Percentiles rank a stretch among this genome's conserved stretches.
Evolutionary conservation across 2,888 invertebrate genomes (phyloP).

Genomic region (Philonicus albiceps): DNA sequence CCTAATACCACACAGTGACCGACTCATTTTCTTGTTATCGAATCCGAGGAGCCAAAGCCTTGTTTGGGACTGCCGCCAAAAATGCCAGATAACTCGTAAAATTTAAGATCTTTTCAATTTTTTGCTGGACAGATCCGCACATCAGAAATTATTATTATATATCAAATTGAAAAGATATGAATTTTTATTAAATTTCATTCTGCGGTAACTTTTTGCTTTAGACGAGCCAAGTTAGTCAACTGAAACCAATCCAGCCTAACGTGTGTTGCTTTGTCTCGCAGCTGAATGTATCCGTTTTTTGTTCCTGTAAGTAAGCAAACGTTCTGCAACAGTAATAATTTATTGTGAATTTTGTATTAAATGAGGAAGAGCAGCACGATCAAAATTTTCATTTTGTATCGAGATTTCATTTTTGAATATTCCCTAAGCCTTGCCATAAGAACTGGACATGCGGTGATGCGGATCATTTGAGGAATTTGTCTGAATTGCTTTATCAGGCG

Average conservation of each 20-base stretch:
- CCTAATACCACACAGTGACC: slow-evolving; percentile 1
- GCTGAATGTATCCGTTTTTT: slow-evolving; percentile 3
- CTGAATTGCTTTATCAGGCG: background rate
- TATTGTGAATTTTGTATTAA: slow-evolving; percentile 30
- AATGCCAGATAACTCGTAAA: background rate
- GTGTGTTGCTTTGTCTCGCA: slow-evolving; percentile 17
- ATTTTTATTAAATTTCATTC: slow-evolving; percentile 29
- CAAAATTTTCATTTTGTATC: slow-evolving; percentile 1
- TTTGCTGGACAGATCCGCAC: background rate
- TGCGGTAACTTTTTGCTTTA: background rate
- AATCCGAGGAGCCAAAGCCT: background rate
- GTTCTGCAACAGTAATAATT: background rate
- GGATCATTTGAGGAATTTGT: slow-evolving; percentile 8
- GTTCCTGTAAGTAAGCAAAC: background rate
- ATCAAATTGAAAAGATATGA: slow-evolving; percentile 28
- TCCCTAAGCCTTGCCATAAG: background rate
- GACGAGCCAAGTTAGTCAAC: background rate
- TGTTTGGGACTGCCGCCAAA: background rate
- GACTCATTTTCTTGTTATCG: slow-evolving; percentile 21
- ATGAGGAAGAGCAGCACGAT: slow-evolving; percentile 23
- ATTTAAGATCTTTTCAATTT: background rate
- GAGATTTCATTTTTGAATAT: slow-evolving; percentile 17
- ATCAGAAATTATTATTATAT: slow-evolving; percentile 30
- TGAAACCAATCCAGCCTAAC: slow-evolving; percentile 11
- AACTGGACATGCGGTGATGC: background rate